Base-by-base conservation (phyloP, 2,888 invertebrate species). In the Drosophila imparisetae region DNA sequence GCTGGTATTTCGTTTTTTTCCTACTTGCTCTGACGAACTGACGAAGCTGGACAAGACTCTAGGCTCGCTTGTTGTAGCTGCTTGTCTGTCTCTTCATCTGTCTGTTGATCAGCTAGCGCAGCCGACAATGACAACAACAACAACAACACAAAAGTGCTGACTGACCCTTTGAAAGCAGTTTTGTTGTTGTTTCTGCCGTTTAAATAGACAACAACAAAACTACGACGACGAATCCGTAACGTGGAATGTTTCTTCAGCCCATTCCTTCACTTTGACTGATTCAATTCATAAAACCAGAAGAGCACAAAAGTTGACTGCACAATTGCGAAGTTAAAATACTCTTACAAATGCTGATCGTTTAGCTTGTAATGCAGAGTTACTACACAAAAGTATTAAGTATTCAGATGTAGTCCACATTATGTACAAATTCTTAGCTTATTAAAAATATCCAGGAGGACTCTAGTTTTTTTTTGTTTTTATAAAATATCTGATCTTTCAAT, bases 231-330 rank as follows among this genome's bases (percentile, higher is more conserved):
- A 32, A 30, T 42, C 57, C 57, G 57, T 57, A 57, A 42, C 57
- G 32, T 49, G 54, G 71, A 70, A 70, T 70, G 70, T 63, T 72
- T 48, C 66, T 54, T 45, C 38, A 45, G 49, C 40, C 66, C 62
- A 50, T 65, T 61, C 60, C 75, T 74, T 74, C 75, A 74, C 76
- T 90, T 83, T 88, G 91, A 89, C 91, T 88, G 91, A 89, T 90
- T 90, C 83, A 90, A 91, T 90, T 90, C 91, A 90, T 90, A 86
- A 90, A 90, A 70, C 70, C 70, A 24, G 70, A 40, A 30, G 13
- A 69, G 7, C 32, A 18, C n/a, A n/a, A 34, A 48, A 50, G 49
- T n/a, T 29, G 4, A 21, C 42, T 15, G 4, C 15, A 29, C 21
- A 15, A 21, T 24, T 15, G 0, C 29, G 57, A 40, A 21, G 10